These are phyloP conservation scores for Falco columbarius DNA, from an alignment of 2,797 vertebrate genomes.

Conservation along the genomic window DNA sequence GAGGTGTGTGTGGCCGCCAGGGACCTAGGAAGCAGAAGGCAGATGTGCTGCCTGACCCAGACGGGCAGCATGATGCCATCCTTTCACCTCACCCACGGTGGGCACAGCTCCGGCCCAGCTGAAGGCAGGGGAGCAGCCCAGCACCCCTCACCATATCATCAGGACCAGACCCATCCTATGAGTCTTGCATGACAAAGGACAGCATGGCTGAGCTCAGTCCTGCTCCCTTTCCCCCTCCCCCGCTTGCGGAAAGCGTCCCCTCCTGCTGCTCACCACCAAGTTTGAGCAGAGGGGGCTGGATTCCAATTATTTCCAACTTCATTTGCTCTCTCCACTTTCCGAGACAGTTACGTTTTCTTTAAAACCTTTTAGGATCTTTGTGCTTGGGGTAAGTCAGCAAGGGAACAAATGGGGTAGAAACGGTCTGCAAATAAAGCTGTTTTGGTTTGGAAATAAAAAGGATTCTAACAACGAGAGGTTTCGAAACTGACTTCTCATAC, in stretches of 20 bases:
- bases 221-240: not conserved
- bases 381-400: not conserved
- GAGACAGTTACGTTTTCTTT: not conserved
- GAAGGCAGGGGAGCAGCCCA: not conserved
- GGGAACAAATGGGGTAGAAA: not conserved
- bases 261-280: not conserved
- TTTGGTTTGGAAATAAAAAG: not conserved
- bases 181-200: not conserved
- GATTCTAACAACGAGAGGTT: not conserved
- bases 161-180: rapidly evolving
- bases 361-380: not conserved
- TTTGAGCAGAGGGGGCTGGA: not conserved
- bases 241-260: not conserved
- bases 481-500: not conserved
- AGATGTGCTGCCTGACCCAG: not conserved
- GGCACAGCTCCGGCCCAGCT: not conserved
- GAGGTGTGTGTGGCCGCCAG: rapidly evolving
- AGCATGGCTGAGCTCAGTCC: not conserved
- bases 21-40: not conserved
- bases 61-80: not conserved
- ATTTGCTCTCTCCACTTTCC: not conserved
- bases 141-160: not conserved
- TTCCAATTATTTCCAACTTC: not conserved
- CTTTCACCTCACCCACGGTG: not conserved
- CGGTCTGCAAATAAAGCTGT: not conserved